These are phyloP conservation scores for Bruchidius siliquastri DNA, from an alignment of 2,888 invertebrate genomes.

Conservation along the genomic window DNA sequence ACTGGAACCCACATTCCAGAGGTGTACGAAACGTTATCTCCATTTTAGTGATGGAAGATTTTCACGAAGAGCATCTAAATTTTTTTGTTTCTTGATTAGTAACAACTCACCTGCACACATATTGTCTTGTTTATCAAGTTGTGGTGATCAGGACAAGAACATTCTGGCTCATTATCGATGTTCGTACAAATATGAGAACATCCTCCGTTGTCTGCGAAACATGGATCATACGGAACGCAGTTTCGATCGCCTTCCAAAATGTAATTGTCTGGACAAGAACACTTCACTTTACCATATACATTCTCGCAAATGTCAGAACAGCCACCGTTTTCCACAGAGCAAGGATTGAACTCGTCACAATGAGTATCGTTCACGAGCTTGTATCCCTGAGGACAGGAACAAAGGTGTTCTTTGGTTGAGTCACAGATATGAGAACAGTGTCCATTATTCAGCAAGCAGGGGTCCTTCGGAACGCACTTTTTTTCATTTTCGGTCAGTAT, in stretches of 20 bases:
- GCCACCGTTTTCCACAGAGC: constrained; percentile 40
- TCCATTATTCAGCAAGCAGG: constrained; percentile 48
- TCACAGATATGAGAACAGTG: constrained; percentile 56
- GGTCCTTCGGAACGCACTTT: constrained; percentile 36
- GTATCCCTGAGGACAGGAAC: constrained; percentile 38
- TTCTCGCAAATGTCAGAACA: constrained; percentile 49
- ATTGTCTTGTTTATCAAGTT: constrained; percentile 28
- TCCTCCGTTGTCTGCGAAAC: constrained; percentile 29
- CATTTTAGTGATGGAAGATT: too few species aligned
- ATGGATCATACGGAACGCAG: constrained; percentile 34
- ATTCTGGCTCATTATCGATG: constrained; percentile 40
- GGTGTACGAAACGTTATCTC: too few species aligned
- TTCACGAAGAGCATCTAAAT: too few species aligned
- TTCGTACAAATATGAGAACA: constrained; percentile 38
- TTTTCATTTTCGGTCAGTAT: constrained; percentile 13
- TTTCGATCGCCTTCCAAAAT: constrained; percentile 39
- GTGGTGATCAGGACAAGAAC: constrained; percentile 49
- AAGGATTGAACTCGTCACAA: constrained; percentile 48
- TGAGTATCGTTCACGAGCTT: constrained; percentile 41
- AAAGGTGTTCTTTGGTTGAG: constrained; percentile 21
- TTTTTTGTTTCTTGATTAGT: too few species aligned
- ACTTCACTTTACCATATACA: constrained; percentile 50
- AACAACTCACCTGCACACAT: constrained; percentile 32
- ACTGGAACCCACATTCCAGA: too few species aligned
- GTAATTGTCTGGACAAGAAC: constrained; percentile 51